phyloP scores from a whole-genome alignment of 1,140 invertebrate species.

The Drosophila equinoxialis region DNA sequence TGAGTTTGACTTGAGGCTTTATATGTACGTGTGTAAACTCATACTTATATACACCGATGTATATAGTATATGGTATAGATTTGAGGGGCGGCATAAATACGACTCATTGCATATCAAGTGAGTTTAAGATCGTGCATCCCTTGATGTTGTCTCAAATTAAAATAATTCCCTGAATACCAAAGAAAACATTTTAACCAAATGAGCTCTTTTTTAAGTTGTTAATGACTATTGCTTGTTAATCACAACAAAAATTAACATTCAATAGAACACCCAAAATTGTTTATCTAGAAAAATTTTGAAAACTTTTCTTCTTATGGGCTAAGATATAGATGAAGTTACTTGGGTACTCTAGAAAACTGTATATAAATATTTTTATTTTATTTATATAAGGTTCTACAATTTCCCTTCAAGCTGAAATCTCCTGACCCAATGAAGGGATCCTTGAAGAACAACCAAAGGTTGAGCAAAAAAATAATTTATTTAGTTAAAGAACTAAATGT shows the following conservation, averaged over 20 bases:
- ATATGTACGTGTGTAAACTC: neutral
- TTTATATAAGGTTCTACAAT: no score
- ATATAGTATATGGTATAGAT: neutral
- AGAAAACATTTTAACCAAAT: neutral
- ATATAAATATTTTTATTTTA: no score
- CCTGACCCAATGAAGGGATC: neutral
- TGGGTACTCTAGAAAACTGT: no score
- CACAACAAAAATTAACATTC: neutral
- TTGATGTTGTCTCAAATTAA: neutral
- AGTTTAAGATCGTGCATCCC: neutral
- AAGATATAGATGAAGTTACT: no score
- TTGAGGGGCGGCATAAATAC: neutral
- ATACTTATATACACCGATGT: neutral
- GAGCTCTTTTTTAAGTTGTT: neutral
- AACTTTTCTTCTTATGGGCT: no score
- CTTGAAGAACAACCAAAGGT: no score
- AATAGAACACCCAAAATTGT: no score
- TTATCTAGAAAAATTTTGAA: no score
- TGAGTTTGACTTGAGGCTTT: slow-evolving; percentile 54
- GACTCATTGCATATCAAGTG: neutral
- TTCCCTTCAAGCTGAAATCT: no score
- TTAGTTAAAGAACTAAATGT: neutral
- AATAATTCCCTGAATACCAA: neutral
- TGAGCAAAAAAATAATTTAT: neutral
- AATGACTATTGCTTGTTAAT: neutral